These are phyloP conservation scores for Lepidothrix coronata DNA, from an alignment of 2,113 vertebrate species.

Conservation along the genomic window DNA sequence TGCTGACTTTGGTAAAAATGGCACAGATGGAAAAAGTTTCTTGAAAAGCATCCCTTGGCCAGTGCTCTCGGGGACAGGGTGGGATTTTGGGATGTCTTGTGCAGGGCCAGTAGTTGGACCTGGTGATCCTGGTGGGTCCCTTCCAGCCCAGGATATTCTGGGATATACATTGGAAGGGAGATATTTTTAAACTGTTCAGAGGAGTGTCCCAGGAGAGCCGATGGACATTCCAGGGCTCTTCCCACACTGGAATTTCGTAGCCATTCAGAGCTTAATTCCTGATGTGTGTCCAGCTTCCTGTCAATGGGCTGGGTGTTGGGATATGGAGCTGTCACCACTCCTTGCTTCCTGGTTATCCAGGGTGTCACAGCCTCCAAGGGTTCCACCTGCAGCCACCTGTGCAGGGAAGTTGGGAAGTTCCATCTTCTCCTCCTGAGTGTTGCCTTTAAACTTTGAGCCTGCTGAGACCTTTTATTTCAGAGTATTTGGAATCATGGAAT, in stretches of 20 bases:
- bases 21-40: background rate
- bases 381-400: rapidly evolving
- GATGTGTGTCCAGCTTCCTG: rapidly evolving
- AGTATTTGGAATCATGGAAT: background rate
- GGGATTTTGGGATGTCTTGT: background rate
- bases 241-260: background rate
- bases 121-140: background rate
- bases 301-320: background rate
- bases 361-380: too few species aligned
- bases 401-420: rapidly evolving
- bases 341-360: background rate
- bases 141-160: background rate
- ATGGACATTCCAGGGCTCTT: background rate
- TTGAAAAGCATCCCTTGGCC: background rate
- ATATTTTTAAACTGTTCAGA: background rate
- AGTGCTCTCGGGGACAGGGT: too few species aligned
- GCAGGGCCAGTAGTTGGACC: background rate
- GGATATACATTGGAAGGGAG: background rate
- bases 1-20: background rate
- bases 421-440: rapidly evolving
- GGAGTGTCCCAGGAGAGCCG: background rate
- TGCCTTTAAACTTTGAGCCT: background rate
- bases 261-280: background rate
- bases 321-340: rapidly evolving
- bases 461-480: background rate